Base-by-base conservation (phyloP, 2,797 vertebrate species). In the Sciaenops ocellatus region DNA sequence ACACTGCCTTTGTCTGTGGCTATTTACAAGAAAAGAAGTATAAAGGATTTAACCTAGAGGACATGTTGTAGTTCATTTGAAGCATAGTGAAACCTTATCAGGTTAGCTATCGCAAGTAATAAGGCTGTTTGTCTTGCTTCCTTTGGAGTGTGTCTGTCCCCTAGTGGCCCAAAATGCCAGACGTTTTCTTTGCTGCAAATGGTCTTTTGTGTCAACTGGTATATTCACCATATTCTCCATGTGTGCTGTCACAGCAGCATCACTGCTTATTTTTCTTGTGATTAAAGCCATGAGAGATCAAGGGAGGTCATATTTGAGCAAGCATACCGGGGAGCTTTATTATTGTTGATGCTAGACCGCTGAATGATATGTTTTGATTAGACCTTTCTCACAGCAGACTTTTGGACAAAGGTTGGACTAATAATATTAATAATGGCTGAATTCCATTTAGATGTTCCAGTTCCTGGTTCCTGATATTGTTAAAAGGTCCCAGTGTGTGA, bases 271-370 rank as follows among this genome's bases (percentile, higher is more conserved):
- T 57, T 69, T 47, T 60, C 15, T 50, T 38, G 22, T 18, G 42
- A 42, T 30, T n/a, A 48, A 59, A 59, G 30, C 28, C 28, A 8
- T 18, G 2, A 50, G 28, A 24, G 55, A 42, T 20, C 34, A 57
- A 47, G 10, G 42, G 38, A 38, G 22, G 61, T 56, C 34, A 55
- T 62, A n/a, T 54, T 54, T 76, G 22, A 20, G 26, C 44, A 61
- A 41, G 42, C 24, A 26, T 54, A 6, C 7, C 1, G 15, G 11
- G 42, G 73, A 24, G 24, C 48, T 38, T 68, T 63, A 57, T 44
- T 51, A 34, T 10, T 8, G 46, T 48, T 17, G 1, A 59, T 17
- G 12, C 10, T 24, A n/a, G 15, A 30, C 30, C 22, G 16, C 11
- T 34, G 22, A 42, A 47, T 50, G 20, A 50, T 50, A n/a, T 38